Percentiles rank a stretch among this genome's conserved stretches.
These are phyloP conservation scores for Coleophora flavipennella DNA, from an alignment of 2,888 invertebrate species.

Conservation along the genomic window DNA sequence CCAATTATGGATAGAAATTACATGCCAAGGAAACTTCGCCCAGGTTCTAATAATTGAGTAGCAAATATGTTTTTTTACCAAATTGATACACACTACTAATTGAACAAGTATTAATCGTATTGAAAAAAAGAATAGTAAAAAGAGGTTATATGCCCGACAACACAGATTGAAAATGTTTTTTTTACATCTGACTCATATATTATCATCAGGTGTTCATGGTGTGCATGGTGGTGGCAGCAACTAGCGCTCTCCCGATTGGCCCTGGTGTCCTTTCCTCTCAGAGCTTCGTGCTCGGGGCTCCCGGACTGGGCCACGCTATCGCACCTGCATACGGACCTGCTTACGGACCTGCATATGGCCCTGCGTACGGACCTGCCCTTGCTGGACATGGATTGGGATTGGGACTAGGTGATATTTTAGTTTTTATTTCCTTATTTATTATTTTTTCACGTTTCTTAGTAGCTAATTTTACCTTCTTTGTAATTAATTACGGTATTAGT, in stretches of 20 bases:
- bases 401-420: conserved; percentile 27
- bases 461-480: no score
- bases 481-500: no score
- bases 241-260: conserved; percentile 60
- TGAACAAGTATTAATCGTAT: no score
- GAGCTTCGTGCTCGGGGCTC: conserved; percentile 55
- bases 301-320: conserved; percentile 38
- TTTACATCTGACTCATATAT: no score
- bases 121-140: no score
- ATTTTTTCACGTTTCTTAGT: neutral
- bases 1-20: no score
- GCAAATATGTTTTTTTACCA: no score
- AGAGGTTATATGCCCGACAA: no score
- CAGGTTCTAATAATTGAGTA: no score
- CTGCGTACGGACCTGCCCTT: conserved; percentile 9
- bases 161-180: no score
- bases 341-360: conserved; percentile 10
- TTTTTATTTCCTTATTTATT: neutral
- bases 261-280: conserved; percentile 57
- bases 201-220: neutral
- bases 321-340: conserved; percentile 13
- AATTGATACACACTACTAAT: no score
- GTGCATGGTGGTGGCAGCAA: conserved; percentile 49
- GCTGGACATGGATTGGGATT: conserved; percentile 30
- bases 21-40: no score